Base-by-base conservation (phyloP, 2,797 vertebrate species). In the Lagorchestes hirsutus region DNA sequence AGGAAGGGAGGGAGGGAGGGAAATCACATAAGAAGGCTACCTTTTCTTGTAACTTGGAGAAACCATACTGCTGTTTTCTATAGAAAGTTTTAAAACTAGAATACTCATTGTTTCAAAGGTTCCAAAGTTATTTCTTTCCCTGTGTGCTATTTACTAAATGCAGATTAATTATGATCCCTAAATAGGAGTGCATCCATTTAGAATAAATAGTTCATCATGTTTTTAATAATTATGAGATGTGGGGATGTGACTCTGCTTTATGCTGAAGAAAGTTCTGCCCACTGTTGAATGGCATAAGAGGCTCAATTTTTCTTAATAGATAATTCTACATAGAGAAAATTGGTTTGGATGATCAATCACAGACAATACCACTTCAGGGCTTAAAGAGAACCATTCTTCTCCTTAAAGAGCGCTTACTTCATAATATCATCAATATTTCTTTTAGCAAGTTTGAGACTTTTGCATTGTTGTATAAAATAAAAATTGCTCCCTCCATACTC, bases 331-430 rank as follows among this genome's bases (percentile, higher is more conserved):
- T 57, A 62, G 56, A 94, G 92, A 59, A 90, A 93, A 1, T 3
- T 95, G 62, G 92, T 96, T 96, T 95, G 67, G 92, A 95, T 96
- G 96, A 96, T 97, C 96, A 93, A 93, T 13, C 40, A 46, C n/a
- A 95, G 92, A 96, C 95, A 90, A 95, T 58, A 28, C 24, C 91
- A 0, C 96, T 97, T 98, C 55, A 94, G 54, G 96, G 59, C 94
- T 97, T 97, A 82, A 56, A 40, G 91, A 93, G 93, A 98, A 96
- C 93, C 91, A 95, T 97, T 97, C 92, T 50, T 92, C 93, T 98
- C 54, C 92, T 96, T 94, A 52, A 58, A 94, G 91, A 94, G 92
- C 91, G 58, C 91, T 94, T 16, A 50, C 27, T 91, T 95, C 82
- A 67, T 55, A 92, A 55, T 34, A 59, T 52, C 54, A 91, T 95